Evolutionary conservation across 2,113 vertebrate genomes (phyloP).

Genomic region (Rhodinocichla rosea): DNA sequence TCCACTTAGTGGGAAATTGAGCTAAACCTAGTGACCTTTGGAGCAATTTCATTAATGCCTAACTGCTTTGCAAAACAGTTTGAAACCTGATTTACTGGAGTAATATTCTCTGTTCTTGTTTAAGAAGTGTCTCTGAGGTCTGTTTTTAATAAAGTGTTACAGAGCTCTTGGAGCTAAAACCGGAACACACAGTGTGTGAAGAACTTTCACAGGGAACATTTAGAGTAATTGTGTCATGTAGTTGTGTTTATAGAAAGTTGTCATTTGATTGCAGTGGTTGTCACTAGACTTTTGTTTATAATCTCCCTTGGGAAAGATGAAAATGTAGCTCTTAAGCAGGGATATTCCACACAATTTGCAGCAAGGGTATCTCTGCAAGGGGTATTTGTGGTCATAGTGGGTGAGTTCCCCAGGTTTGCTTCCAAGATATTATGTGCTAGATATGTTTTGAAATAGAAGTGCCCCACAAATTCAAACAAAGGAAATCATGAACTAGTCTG

Average conservation of each 20-base stretch:
- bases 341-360: background rate
- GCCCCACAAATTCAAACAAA: background rate
- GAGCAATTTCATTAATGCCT: constrained; percentile 13
- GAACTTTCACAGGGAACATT: constrained; percentile 3
- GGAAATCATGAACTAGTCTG: background rate
- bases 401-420: background rate
- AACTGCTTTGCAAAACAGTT: constrained; percentile 31
- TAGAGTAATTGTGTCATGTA: background rate
- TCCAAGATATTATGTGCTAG: background rate
- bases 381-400: background rate
- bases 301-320: background rate
- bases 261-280: background rate
- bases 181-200: accelerated
- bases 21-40: constrained; percentile 18
- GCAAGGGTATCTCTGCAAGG: background rate
- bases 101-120: constrained; percentile 41
- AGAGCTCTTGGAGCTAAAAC: background rate
- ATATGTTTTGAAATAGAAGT: background rate
- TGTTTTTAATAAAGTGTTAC: constrained; percentile 43
- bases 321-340: background rate
- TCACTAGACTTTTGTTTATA: background rate
- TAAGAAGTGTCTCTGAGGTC: constrained; percentile 1
- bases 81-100: constrained; percentile 53
- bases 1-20: constrained; percentile 9
- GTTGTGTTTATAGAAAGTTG: background rate